phyloP scores from a whole-genome alignment of 2,888 invertebrate species.

The Drosophila meridionalis region DNA sequence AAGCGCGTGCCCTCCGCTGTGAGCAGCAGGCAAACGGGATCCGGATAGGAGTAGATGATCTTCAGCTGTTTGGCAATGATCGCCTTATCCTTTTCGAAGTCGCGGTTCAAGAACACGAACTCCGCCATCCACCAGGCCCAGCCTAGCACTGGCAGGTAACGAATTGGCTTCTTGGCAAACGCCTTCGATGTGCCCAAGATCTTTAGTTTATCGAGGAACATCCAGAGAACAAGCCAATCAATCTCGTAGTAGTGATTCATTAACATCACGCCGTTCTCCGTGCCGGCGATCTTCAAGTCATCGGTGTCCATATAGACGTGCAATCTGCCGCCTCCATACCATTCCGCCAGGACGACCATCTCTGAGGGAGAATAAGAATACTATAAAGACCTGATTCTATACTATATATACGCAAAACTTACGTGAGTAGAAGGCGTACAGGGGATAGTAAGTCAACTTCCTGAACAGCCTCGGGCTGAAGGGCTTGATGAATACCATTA shows the following conservation, averaged over 20 bases:
- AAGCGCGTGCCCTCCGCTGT: conserved; percentile 98
- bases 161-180: conserved; percentile 95
- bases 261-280: conserved; percentile 94
- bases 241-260: conserved; percentile 98
- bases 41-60: conserved; percentile 93
- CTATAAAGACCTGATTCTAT: neutral
- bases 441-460: conserved; percentile 94
- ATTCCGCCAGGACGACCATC: conserved; percentile 95
- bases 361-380: conserved; percentile 86
- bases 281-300: conserved; percentile 90
- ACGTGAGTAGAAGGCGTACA: conserved; percentile 95
- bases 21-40: conserved; percentile 94
- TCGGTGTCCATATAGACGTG: conserved; percentile 91
- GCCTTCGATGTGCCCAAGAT: conserved; percentile 97
- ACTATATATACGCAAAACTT: conserved; percentile 86
- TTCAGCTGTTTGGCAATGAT: conserved; percentile 92
- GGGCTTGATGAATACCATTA: conserved; percentile 92
- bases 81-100: conserved; percentile 95
- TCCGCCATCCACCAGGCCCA: conserved; percentile 99
- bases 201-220: conserved; percentile 91
- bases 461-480: conserved; percentile 92
- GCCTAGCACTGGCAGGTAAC: conserved; percentile 95
- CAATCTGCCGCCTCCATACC: conserved; percentile 94
- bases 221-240: conserved; percentile 98
- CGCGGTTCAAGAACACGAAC: conserved; percentile 96